These are phyloP conservation scores for Limnephilus rhombicus DNA, from an alignment of 2,888 invertebrate genomes.

Conservation along the genomic window DNA sequence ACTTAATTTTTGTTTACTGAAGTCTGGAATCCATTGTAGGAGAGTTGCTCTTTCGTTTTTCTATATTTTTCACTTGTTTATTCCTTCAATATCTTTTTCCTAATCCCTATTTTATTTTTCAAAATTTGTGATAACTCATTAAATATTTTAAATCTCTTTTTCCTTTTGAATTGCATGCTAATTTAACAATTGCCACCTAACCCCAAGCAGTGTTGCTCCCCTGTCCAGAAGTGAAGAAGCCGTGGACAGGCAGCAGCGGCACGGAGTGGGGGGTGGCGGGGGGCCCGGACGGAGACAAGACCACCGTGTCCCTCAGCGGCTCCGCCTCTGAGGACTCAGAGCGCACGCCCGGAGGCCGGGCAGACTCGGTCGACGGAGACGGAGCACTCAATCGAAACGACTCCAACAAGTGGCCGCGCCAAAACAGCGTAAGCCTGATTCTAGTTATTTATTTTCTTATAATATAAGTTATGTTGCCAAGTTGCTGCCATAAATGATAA, in stretches of 20 bases:
- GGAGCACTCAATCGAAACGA: conserved; percentile 70
- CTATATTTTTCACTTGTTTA: too few species aligned
- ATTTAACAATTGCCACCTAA: neutral
- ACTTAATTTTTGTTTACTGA: too few species aligned
- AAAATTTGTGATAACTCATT: neutral
- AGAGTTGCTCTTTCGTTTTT: too few species aligned
- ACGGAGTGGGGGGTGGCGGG: conserved; percentile 52
- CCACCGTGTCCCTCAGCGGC: conserved; percentile 85
- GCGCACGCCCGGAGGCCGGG: conserved; percentile 81
- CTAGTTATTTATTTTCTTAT: conserved; percentile 13
- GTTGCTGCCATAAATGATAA: neutral
- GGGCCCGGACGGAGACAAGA: conserved; percentile 80
- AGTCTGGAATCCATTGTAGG: too few species aligned
- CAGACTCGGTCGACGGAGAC: conserved; percentile 72
- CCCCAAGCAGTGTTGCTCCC: conserved; percentile 12
- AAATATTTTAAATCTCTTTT: neutral
- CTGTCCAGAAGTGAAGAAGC: conserved; percentile 71
- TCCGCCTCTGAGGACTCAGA: conserved; percentile 90
- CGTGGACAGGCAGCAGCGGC: conserved; percentile 61
- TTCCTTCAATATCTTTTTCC: too few species aligned
- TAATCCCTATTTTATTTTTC: neutral
- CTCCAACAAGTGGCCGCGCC: conserved; percentile 84
- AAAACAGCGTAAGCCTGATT: conserved; percentile 85
- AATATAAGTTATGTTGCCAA: neutral
- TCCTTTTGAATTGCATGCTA: neutral